Conservation (phyloP, 2,888 invertebrate genomes). For the Eupithecia subfuscata region DNA sequence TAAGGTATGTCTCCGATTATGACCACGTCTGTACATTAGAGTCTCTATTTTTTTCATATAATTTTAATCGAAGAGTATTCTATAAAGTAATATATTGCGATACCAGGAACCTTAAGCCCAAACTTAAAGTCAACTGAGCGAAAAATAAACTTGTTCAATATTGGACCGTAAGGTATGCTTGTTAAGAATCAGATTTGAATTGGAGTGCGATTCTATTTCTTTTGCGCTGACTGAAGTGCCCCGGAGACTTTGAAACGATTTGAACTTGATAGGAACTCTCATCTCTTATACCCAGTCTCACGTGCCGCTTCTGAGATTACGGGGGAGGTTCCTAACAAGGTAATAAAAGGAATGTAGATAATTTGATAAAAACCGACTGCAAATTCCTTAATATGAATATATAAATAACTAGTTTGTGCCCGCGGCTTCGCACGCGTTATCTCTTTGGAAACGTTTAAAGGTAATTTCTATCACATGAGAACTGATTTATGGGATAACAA, state of each 20-base stretch:
- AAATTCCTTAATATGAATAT: no score
- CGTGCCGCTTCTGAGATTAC: conserved; percentile 21
- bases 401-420: no score
- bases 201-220: conserved; percentile 24
- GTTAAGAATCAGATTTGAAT: conserved; percentile 25
- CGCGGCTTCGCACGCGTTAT: no score
- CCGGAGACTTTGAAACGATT: conserved; percentile 32
- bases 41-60: no score
- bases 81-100: background rate
- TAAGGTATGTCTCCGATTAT: no score
- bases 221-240: conserved; percentile 34
- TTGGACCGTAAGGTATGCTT: conserved; percentile 23
- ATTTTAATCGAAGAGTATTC: background rate
- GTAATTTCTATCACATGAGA: no score
- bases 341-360: background rate
- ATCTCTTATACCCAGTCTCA: background rate
- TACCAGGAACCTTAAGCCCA: background rate
- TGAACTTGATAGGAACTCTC: conserved; percentile 29
- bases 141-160: conserved; percentile 23
- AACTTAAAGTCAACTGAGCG: conserved; percentile 26
- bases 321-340: background rate
- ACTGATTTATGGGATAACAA: no score
- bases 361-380: no score
- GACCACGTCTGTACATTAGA: no score
- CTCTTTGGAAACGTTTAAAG: no score